These are phyloP conservation scores for Passer montanus DNA, from an alignment of 2,113 vertebrate genomes.

Conservation along the genomic window DNA sequence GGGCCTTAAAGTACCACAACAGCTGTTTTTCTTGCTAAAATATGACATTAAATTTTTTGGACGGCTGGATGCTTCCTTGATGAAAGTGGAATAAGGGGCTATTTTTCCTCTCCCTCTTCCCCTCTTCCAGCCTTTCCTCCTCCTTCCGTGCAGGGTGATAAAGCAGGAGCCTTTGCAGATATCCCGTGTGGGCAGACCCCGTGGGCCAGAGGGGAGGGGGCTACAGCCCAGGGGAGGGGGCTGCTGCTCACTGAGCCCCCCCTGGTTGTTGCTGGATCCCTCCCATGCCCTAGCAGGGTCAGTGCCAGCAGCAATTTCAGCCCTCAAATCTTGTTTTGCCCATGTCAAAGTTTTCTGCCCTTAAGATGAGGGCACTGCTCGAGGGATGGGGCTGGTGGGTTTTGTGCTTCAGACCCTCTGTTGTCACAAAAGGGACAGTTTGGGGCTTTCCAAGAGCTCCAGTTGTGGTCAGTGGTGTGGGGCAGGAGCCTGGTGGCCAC, in stretches of 20 bases:
- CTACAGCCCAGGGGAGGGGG: background rate
- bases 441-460: background rate
- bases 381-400: too few relatives aligned
- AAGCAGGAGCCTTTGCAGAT: background rate
- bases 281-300: background rate
- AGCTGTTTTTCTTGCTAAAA: constrained; percentile 62
- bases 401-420: background rate
- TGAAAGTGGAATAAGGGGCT: constrained; percentile 12
- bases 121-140: background rate
- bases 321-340: constrained; percentile 59
- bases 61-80: constrained; percentile 49
- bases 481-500: background rate
- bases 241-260: constrained; percentile 4
- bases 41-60: constrained; percentile 54
- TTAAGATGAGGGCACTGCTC: rapidly evolving
- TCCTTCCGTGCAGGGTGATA: background rate
- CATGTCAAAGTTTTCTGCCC: background rate
- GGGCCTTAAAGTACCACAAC: constrained; percentile 33
- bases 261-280: constrained; percentile 24
- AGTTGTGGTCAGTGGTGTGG: background rate
- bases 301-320: constrained; percentile 14
- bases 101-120: background rate
- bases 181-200: background rate
- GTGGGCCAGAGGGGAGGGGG: background rate
- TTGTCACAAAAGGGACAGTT: rapidly evolving